Evolutionary conservation across 2,113 vertebrate species (phyloP), one percentile per base, ranked within the genome.

Genomic region (Gasterosteus nipponicus): DNA sequence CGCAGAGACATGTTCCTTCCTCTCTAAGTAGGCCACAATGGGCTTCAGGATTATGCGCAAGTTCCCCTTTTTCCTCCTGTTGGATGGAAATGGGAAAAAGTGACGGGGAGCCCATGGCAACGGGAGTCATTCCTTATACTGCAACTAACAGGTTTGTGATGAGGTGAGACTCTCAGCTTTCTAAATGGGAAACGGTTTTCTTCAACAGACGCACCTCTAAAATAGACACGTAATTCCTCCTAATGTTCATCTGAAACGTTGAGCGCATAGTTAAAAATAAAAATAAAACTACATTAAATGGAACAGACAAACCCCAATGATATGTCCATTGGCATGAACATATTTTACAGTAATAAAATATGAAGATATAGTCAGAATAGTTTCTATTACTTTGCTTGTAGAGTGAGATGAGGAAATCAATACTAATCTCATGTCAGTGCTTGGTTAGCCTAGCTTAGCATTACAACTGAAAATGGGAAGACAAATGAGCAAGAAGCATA

Each of bases 11-110:
- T 93, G 92, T 93, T 94, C 91, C 85, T 83, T 81, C 82, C 86
- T 69, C 85, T 86, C 90, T 94, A 95, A 94, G 89, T 94, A 94
- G 94, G 93, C 92, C 94, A 94, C 92, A 94, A 93, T 93, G 93
- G 93, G 93, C 88, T 92, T 91, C 89, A 91, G 91, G 91, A 94
- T 94, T 94, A 94, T 94, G 93, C 88, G 86, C 89, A 92, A 92
- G 90, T 92, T 90, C 86, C 86, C 69, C 86, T 39, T 68, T 82
- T 92, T 87, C 59, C 87, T 89, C 78, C 82, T 88, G 89, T 86
- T 91, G 85, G 87, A 93, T 80, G 87, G 73, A 86, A 86, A 87
- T 51, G 67, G 81, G 51, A 70, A 29, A 80, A 89, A 86, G 72
- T 80, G 87, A 89, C 68, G 78, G 26, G 77, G 75, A 85, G 85